A percentile compares a stretch with the other conserved stretches of the same genome.
phyloP scores from a whole-genome alignment of 2,888 invertebrate species.

The Amphipyra tragopoginis region DNA sequence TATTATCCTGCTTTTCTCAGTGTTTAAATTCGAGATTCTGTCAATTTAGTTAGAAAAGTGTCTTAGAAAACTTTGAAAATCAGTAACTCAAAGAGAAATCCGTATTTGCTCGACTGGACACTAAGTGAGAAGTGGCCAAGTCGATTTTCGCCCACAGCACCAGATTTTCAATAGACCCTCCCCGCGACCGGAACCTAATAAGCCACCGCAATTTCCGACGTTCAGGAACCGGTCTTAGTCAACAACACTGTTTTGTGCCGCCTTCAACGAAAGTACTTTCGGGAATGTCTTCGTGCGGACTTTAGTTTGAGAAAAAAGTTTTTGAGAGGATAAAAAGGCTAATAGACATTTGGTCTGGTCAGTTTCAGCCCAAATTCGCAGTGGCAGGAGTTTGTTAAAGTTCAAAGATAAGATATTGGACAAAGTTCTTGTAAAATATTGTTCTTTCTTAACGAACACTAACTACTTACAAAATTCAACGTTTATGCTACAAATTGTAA shows the following conservation, averaged over 20 bases:
- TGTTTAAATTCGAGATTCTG: conserved; percentile 12
- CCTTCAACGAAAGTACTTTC: conserved; percentile 73
- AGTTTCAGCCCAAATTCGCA: conserved; percentile 33
- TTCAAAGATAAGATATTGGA: too few species aligned
- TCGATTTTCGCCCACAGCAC: conserved; percentile 70
- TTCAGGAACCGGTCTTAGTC: conserved; percentile 72
- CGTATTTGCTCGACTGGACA: conserved; percentile 51
- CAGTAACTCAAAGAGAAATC: conserved; percentile 34
- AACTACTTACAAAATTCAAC: too few species aligned
- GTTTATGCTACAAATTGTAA: too few species aligned
- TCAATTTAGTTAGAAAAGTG: conserved; percentile 3
- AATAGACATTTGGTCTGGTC: conserved; percentile 39
- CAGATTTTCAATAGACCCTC: conserved; percentile 77
- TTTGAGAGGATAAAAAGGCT: conserved; percentile 34
- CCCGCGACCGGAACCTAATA: conserved; percentile 82
- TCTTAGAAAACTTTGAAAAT: conserved; percentile 14
- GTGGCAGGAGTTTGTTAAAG: too few species aligned
- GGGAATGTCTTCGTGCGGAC: conserved; percentile 55
- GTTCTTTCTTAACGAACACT: too few species aligned
- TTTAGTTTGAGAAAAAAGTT: conserved; percentile 49
- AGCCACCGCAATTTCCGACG: conserved; percentile 86
- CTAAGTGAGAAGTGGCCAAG: conserved; percentile 63
- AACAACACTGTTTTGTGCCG: conserved; percentile 77
- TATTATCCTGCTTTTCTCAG: neutral
- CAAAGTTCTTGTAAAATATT: too few species aligned